Base-by-base conservation (phyloP, 2,113 vertebrate genomes). In the Psephotus haematonotus region DNA sequence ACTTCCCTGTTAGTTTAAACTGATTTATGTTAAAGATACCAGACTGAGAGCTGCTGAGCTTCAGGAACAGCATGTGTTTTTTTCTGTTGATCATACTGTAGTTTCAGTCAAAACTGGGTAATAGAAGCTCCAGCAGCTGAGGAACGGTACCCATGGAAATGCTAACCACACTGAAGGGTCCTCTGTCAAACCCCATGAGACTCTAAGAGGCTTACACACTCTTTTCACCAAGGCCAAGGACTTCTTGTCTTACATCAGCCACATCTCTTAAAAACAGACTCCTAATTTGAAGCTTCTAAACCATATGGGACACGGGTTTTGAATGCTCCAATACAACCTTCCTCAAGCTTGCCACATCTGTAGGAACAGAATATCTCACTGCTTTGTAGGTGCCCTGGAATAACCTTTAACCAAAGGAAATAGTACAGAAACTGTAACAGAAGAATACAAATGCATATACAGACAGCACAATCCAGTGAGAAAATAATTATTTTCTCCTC, bases 271-370 rank as follows among this genome's bases (percentile, higher is more conserved):
- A 53, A 70, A 52, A 14, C 4, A 52, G 39, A 77, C 9, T 43
- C 75, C 14, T 7, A 17, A 63, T 57, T 27, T 69, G 44, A 64
- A 86, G 37, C 31, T 81, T 82, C 25, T 62, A 55, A 44, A 79
- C 50, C 20, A 63, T 70, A 79, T 0, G 1, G 37, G 49, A 44
- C 80, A 44, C 0, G 0, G 29, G 24, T n/a, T 89, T 74, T 53
- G 65, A 84, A 55, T 59, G 65, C 31, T 81, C 55, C 23, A 31
- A 12, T 18, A 37, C 7, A 39, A 53, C 20, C 20, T 59, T 88
- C 46, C 72, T 78, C 64, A 60, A 60, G 35, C 70, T 81, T 75
- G 88, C 55, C 62, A 76, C 35, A n/a, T 84, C 50, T 75, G 28
- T 23, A 71, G 74, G 47, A 93, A 84, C 0, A 75, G 24, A 15